phyloP scores from a whole-genome alignment of 1,140 invertebrate species.

The Popillia japonica region DNA sequence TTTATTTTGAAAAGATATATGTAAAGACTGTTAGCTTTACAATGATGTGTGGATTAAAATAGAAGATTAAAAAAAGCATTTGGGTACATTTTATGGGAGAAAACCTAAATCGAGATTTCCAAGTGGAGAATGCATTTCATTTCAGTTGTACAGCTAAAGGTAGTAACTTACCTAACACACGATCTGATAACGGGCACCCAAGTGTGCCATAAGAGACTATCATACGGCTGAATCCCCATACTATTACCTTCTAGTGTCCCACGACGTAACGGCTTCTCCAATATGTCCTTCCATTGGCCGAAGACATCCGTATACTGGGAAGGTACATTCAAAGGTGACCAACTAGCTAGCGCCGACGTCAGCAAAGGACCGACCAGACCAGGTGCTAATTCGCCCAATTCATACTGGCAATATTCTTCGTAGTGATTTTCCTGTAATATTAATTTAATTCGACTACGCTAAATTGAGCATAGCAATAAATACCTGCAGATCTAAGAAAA shows the following conservation, averaged over 20 bases:
- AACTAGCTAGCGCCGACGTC: constrained; percentile 72
- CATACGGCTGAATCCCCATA: constrained; percentile 76
- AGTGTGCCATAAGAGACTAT: constrained; percentile 86
- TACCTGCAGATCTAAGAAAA: constrained; percentile 79
- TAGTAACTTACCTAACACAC: constrained; percentile 69
- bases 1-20: too few species aligned
- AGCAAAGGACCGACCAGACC: constrained; percentile 73
- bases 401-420: constrained; percentile 67
- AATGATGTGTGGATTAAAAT: too few species aligned
- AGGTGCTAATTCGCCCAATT: constrained; percentile 71
- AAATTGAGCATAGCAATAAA: constrained; percentile 41
- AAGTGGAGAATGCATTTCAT: constrained; percentile 7
- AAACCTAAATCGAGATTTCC: constrained; percentile 1
- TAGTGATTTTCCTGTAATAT: constrained; percentile 63
- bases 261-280: constrained; percentile 62
- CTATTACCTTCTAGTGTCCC: constrained; percentile 61
- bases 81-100: not conserved
- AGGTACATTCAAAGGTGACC: constrained; percentile 78
- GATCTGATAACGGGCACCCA: constrained; percentile 85
- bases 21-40: too few species aligned
- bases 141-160: constrained; percentile 34
- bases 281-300: constrained; percentile 74
- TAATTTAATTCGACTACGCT: too few species aligned
- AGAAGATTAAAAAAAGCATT: too few species aligned
- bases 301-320: constrained; percentile 72